Evolutionary conservation across 1,140 invertebrate species (phyloP), one percentile per base, ranked within the genome.

Genomic region (Calycopis cecrops): DNA sequence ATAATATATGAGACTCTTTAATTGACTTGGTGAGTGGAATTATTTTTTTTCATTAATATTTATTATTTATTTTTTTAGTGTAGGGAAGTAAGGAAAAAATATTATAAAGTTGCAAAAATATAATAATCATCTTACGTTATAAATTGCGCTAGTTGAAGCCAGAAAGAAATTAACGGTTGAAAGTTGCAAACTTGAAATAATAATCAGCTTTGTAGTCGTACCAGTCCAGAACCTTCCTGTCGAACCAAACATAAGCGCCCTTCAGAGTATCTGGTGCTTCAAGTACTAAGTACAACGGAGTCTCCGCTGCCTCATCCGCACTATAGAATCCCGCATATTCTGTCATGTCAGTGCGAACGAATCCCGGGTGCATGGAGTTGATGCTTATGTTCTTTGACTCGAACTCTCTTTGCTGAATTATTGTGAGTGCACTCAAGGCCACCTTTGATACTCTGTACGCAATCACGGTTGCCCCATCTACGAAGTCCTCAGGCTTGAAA

Each of bases 291-390:
- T 81, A 83, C 1, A 85, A 18, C 8, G 85, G 77, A 10, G 79
- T 79, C 21, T 69, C 55, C 4, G 83, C 77, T 7, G 92, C 94
- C 81, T 94, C 71, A 38, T 93, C 92, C 38, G 90, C 87, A 12
- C 89, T 92, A 12, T 91, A 83, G 14, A 80, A 79, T 3, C 93
- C 93, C 62, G 89, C 90, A 34, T 92, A 90, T 47, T 82, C 88
- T 0, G 90, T 91, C 93, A 95, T 93, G 63, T 94, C 92, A 0
- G 94, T 95, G 51, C 90, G 86, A 1, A 94, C 93, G 65, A 93
- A 91, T 1, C 90, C 91, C 4, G 91, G 91, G 67, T 92, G 90
- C 65, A 93, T 91, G 37, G 88, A 87, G 83, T 94, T 94, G 0
- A 94, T 87, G 4, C 92, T 80, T 48, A 93, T 89, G 55, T 92